These are phyloP conservation scores for Scaptomyza hsui DNA, from an alignment of 1,140 invertebrate genomes.

Conservation along the genomic window DNA sequence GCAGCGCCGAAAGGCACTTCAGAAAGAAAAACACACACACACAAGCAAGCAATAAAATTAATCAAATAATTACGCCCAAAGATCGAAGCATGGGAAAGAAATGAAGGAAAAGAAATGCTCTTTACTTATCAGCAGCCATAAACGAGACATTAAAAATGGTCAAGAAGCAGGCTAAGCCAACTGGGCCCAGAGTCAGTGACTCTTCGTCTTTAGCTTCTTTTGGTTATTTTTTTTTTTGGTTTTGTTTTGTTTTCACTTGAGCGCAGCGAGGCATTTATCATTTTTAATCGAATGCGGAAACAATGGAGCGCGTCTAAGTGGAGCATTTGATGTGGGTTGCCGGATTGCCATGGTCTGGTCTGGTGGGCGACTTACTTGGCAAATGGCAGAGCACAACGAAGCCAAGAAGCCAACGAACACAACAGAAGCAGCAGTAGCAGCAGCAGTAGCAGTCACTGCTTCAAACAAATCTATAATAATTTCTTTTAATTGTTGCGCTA, in stretches of 20 bases:
- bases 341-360: conserved; percentile 7
- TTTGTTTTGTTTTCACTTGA: conserved; percentile 63
- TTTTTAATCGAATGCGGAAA: conserved; percentile 82
- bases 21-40: conserved; percentile 12
- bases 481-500: conserved; percentile 74
- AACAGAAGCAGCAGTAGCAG: conserved; percentile 19
- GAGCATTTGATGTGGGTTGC: conserved; percentile 66
- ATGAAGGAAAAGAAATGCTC: conserved; percentile 21
- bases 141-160: conserved; percentile 77
- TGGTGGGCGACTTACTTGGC: conserved; percentile 59
- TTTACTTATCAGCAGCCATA: conserved; percentile 72
- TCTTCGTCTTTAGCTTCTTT: conserved; percentile 7
- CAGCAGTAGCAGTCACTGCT: conserved; percentile 50
- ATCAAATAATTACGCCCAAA: conserved; percentile 75
- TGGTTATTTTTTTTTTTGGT: conserved; percentile 13
- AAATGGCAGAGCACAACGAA: conserved; percentile 26
- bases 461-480: conserved; percentile 78
- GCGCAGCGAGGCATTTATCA: conserved; percentile 75
- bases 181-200: conserved; percentile 26
- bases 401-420: conserved; percentile 65
- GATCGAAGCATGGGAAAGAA: conserved; percentile 22
- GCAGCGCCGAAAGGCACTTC: conserved; percentile 28
- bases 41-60: conserved; percentile 72
- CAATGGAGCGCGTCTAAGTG: conserved; percentile 79
- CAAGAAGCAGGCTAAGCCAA: conserved; percentile 40